Evolutionary conservation across 2,797 vertebrate genomes (phyloP).

Genomic region (Pelobates cultripes): DNA sequence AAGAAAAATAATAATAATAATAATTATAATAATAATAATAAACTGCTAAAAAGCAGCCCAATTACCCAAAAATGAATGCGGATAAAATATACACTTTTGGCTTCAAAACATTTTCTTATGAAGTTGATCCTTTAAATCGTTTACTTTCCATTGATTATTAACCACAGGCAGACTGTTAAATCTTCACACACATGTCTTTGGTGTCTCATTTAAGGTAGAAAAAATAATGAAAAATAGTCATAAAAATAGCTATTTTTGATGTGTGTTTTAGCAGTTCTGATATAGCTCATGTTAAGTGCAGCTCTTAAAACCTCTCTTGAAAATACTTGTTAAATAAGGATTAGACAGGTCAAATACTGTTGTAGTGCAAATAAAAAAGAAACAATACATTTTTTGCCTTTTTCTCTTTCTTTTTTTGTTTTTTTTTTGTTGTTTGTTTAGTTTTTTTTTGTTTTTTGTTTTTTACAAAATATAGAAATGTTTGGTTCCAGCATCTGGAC

Average conservation of each 20-base stretch:
- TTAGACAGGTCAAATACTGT: conserved; percentile 87
- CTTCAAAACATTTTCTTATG: conserved; percentile 50
- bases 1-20: conserved; percentile 4
- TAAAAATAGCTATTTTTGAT: conserved; percentile 81
- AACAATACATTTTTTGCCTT: conserved; percentile 61
- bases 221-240: conserved; percentile 78
- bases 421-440: conserved; percentile 55
- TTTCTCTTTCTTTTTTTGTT: background rate
- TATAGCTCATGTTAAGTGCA: conserved; percentile 87
- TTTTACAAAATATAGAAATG: conserved; percentile 89
- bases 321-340: conserved; percentile 86
- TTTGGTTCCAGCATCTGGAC: conserved; percentile 98
- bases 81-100: conserved; percentile 50
- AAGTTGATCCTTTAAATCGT: conserved; percentile 63
- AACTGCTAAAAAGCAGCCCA: conserved; percentile 32
- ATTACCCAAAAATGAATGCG: conserved; percentile 45
- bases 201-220: conserved; percentile 84
- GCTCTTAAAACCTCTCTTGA: conserved; percentile 78
- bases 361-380: conserved; percentile 98
- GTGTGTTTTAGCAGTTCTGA: conserved; percentile 82
- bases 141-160: conserved; percentile 68
- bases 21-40: background rate
- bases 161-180: conserved; percentile 76
- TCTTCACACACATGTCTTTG: conserved; percentile 86
- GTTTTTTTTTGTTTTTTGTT: conserved; percentile 53